Evolutionary conservation across 2,113 vertebrate genomes (phyloP).

Genomic region (Pao palembangensis): DNA sequence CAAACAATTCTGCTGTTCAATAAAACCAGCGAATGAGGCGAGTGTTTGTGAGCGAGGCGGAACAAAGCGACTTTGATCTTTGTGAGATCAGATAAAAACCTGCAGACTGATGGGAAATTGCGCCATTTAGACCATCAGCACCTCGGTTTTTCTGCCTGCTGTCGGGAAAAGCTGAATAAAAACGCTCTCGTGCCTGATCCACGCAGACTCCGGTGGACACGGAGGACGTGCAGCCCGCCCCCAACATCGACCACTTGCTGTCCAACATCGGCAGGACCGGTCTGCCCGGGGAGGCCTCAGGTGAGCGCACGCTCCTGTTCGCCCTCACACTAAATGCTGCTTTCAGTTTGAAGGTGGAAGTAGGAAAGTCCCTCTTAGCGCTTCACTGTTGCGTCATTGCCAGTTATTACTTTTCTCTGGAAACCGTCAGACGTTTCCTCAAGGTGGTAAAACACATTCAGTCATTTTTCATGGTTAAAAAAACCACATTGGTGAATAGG

Average conservation of each 20-base stretch:
- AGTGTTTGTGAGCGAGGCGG: background rate
- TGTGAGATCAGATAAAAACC: background rate
- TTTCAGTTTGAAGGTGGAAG: conserved; percentile 34
- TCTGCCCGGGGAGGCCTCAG: conserved; percentile 85
- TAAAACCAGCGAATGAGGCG: background rate
- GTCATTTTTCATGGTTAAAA: too few relatives aligned
- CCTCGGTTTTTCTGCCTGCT: background rate
- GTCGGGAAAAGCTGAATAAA: background rate
- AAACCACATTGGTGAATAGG: background rate
- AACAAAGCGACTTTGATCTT: background rate
- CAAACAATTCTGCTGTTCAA: background rate
- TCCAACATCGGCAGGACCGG: conserved; percentile 92
- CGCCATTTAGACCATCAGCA: too few relatives aligned
- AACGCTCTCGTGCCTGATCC: background rate
- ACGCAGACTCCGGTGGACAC: conserved; percentile 90
- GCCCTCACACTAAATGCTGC: conserved; percentile 28
- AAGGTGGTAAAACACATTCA: background rate
- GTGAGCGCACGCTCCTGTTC: conserved; percentile 72
- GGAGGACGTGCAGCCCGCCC: conserved; percentile 87
- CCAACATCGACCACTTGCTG: conserved; percentile 97
- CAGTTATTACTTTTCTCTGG: background rate
- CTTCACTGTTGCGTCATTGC: background rate
- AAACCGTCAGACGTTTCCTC: background rate
- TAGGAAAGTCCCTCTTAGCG: conserved; percentile 18
- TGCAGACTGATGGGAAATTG: background rate